Base-by-base conservation (phyloP, 2,888 invertebrate species). In the Coenonympha arcania region DNA sequence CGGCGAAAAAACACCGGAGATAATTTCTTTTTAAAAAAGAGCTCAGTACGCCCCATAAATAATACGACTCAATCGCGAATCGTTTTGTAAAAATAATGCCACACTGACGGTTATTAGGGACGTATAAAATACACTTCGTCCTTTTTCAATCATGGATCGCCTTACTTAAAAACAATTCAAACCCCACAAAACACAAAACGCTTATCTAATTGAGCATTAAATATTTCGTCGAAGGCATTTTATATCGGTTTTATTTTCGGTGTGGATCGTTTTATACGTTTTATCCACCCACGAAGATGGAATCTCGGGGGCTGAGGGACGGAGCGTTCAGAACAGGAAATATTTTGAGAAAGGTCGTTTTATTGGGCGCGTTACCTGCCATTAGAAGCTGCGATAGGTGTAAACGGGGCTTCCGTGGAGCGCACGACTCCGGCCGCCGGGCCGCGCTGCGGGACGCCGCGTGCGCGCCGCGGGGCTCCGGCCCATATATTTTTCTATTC, bases 151-250 rank as follows among this genome's bases (percentile, higher is more conserved):
- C 73, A 76, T 75, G 70, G 76, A 74, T 76, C 73, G 71, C 64
- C 62, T 74, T 60, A 57, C 58, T 59, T 56, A 50, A 62, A 79
- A 80, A 84, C 82, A 80, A 82, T 82, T 79, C 78, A 73, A 79
- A 77, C 77, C 73, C 74, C 76, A 80, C 79, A 76, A 78, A 83
- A 79, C 76, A 79, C 72, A 82, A 81, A 84, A 80, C 79, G 80
- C 79, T 83, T 84, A 84, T 83, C 83, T 84, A 85, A 84, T 84
- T 85, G 82, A 84, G 83, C 78, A 82, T 84, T 83, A 84, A 84
- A 82, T 81, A 84, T 81, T 82, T 86, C 85, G 76, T 81, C 81
- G 84, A 79, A 77, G 72, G 72, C 76, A 82, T 82, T 83, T 83
- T 82, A 82, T 84, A 79, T 80, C 74, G 68, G 75, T 77, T 85